phyloP scores from a whole-genome alignment of 2,888 invertebrate species.

The Eupeodes latifasciatus region DNA sequence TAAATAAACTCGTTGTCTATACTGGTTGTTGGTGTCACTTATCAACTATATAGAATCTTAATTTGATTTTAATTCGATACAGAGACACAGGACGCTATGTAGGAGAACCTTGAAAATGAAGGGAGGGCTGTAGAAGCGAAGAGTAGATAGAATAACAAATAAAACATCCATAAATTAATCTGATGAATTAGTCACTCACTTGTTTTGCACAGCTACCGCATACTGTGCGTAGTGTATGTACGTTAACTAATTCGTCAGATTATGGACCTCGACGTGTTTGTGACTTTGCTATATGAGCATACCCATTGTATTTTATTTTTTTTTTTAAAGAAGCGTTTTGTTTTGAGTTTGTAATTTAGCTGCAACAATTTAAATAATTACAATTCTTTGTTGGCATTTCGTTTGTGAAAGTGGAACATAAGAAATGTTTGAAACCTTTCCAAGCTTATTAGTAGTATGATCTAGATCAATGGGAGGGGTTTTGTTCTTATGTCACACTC shows the following conservation, averaged over 20 bases:
- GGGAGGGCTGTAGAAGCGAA: background rate
- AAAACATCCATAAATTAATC: slow-evolving; percentile 63
- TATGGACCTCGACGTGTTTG: slow-evolving; percentile 48
- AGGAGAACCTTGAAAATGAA: slow-evolving; percentile 50
- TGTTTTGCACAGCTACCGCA: slow-evolving; percentile 25
- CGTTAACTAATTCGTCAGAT: slow-evolving; percentile 13
- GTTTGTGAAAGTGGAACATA: slow-evolving; percentile 42
- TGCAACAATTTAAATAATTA: slow-evolving; percentile 11
- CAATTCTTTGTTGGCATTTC: slow-evolving; percentile 27
- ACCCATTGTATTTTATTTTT: no score
- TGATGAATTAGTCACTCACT: slow-evolving; percentile 56
- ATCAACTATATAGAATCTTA: slow-evolving; percentile 62
- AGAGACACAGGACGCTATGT: slow-evolving; percentile 15
- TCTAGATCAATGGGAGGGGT: slow-evolving; percentile 43
- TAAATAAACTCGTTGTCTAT: background rate
- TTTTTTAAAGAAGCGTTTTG: background rate
- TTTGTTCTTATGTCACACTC: background rate
- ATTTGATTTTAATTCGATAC: slow-evolving; percentile 61
- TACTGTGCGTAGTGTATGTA: background rate
- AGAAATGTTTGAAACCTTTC: slow-evolving; percentile 54
- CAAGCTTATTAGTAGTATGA: slow-evolving; percentile 31
- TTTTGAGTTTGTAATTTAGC: background rate
- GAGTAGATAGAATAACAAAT: slow-evolving; percentile 41
- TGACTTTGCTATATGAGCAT: slow-evolving; percentile 26
- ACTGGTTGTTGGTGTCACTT: slow-evolving; percentile 18